phyloP scores from a whole-genome alignment of 2,888 invertebrate species.

The Parnassius apollo region DNA sequence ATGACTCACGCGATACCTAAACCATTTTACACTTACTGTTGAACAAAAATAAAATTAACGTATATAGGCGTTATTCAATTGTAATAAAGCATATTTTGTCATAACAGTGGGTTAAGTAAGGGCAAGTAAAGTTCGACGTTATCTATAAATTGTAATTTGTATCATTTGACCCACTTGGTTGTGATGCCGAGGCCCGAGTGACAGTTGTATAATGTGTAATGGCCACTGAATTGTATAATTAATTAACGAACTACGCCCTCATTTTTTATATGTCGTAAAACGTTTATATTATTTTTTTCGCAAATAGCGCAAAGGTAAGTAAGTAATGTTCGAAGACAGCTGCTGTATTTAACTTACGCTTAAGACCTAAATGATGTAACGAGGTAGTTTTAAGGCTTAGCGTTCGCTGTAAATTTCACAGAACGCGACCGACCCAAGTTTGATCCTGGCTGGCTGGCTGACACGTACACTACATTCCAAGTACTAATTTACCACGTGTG shows the following conservation, averaged over 20 bases:
- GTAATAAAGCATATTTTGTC: conserved; percentile 7
- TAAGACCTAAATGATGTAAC: too few relatives aligned
- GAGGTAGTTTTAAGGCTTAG: too few relatives aligned
- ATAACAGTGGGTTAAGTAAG: conserved; percentile 24
- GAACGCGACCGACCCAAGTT: too few relatives aligned
- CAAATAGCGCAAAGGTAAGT: not conserved
- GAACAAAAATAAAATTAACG: conserved; percentile 18
- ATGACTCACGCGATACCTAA: conserved; percentile 25
- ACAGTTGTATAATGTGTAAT: conserved; percentile 17
- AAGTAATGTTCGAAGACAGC: not conserved
- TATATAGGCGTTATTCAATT: not conserved
- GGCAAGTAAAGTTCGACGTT: conserved; percentile 23
- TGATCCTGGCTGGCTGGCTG: too few relatives aligned
- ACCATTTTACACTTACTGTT: conserved; percentile 20
- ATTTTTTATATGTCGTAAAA: conserved; percentile 28
- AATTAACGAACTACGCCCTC: conserved; percentile 30
- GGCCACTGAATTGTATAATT: conserved; percentile 30
- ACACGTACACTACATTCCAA: too few relatives aligned
- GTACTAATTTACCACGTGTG: too few relatives aligned
- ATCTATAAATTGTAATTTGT: conserved; percentile 60
- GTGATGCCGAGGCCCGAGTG: conserved; percentile 37
- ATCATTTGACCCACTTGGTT: conserved; percentile 60
- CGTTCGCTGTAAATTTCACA: too few relatives aligned
- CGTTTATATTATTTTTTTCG: not conserved
- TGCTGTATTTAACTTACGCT: too few relatives aligned